Evolutionary conservation across 2,113 vertebrate species (phyloP), one percentile per base, ranked within the genome.

Genomic region (Chlorocebus sabaeus): DNA sequence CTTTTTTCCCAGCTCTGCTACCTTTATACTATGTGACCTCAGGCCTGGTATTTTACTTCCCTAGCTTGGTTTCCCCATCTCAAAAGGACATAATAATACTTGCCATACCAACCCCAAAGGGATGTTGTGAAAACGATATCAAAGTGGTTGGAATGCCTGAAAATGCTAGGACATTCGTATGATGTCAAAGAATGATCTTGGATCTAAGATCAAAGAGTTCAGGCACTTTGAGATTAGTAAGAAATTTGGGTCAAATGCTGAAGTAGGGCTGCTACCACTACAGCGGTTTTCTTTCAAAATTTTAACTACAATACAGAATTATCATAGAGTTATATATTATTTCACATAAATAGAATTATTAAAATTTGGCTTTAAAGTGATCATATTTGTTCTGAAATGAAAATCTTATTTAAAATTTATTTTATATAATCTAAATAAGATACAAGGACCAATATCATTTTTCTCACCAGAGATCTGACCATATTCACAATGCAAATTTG

Each of bases 381-480:
- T 82, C 55, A 25, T 78, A 16, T 89, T 85, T 95, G 25, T 5
- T 67, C 78, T 61, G 80, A 73, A 75, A 70, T 64, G 5, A 59
- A 70, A 81, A 45, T 52, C 23, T 52, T 35, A 90, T n/a, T 86
- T 14, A 83, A 91, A 93, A 59, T 73, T 84, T 81, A 32, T 88
- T 86, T 84, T 86, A 16, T 76, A 89, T 76, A 79, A 95, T 9
- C 20, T 93, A 86, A 96, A 85, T 80, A 85, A 86, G 59, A 67
- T 92, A 70, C 5, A 57, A 32, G 11, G 45, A 45, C 27, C 5
- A 32, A n/a, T 85, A 43, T 43, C 3, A 30, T 92, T 86, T 79
- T 88, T 59, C 52, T 93, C 16, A 80, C 27, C 16, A 97, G 55
- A 92, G 93, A 48, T 90, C 76, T 95, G 38, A 85, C 14, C 22